Conservation (phyloP, 2,888 invertebrate species). For the Mimachlamys varia region DNA sequence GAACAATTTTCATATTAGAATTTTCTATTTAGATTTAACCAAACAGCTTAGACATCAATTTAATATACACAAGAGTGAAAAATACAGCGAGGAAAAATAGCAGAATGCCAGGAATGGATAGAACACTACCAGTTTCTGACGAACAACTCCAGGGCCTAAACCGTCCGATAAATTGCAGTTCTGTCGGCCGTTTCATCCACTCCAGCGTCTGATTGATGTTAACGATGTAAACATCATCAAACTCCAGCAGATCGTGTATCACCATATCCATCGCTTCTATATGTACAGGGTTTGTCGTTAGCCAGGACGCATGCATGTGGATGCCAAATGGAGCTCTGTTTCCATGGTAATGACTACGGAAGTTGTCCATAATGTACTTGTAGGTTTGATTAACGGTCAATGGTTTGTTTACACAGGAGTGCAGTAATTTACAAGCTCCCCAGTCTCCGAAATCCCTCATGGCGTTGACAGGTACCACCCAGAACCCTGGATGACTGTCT, state of each 20-base stretch:
- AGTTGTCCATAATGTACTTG: constrained; percentile 87
- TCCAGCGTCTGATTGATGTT: neutral
- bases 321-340: constrained; percentile 90
- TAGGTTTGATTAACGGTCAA: constrained; percentile 46
- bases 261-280: neutral
- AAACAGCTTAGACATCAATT: neutral
- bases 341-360: constrained; percentile 86
- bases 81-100: neutral
- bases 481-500: constrained; percentile 70
- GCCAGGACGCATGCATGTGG: constrained; percentile 91
- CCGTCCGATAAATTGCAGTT: neutral
- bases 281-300: neutral
- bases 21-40: neutral
- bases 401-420: constrained; percentile 49
- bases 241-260: neutral
- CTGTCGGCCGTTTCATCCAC: neutral
- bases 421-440: constrained; percentile 55
- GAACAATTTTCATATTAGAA: no score
- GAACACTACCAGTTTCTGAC: neutral
- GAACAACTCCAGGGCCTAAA: neutral
- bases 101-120: neutral
- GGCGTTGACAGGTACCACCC: constrained; percentile 85
- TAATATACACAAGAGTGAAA: neutral
- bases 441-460: constrained; percentile 42
- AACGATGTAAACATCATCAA: neutral